Conservation (phyloP, 2,797 vertebrate genomes). For the Rhinella marina region DNA sequence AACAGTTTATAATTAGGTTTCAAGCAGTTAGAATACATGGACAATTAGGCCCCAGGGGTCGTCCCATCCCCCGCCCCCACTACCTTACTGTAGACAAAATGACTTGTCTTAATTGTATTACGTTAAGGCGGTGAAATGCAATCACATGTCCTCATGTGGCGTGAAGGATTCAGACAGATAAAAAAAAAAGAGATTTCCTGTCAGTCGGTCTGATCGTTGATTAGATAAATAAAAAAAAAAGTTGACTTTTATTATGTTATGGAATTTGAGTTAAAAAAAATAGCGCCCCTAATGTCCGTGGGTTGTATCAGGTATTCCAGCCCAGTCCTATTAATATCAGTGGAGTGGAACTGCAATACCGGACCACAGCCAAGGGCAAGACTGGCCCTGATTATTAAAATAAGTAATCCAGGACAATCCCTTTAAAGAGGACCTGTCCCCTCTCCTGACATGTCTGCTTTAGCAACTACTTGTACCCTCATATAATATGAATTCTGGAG, state of each 20-base stretch:
- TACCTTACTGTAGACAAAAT: conserved; percentile 33
- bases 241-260: background rate
- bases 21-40: conserved; percentile 40
- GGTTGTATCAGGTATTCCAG: background rate
- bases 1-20: conserved; percentile 54
- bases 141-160: background rate
- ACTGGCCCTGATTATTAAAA: too few relatives aligned
- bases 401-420: too few relatives aligned
- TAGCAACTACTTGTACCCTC: too few relatives aligned
- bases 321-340: background rate
- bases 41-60: conserved; percentile 45
- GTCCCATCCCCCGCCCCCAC: conserved; percentile 38
- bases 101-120: conserved; percentile 39
- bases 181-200: background rate
- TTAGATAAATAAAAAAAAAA: background rate
- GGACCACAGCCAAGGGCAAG: background rate
- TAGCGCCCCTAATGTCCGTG: background rate
- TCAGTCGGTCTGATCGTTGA: background rate
- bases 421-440: too few relatives aligned
- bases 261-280: background rate
- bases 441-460: too few relatives aligned
- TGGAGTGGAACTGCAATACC: background rate
- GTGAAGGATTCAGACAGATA: background rate
- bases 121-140: background rate
- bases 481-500: too few relatives aligned